Percentiles rank a stretch among this genome's conserved stretches.
These are phyloP conservation scores for Damaliscus lunatus DNA, from an alignment of 2,113 vertebrate species.

Conservation along the genomic window DNA sequence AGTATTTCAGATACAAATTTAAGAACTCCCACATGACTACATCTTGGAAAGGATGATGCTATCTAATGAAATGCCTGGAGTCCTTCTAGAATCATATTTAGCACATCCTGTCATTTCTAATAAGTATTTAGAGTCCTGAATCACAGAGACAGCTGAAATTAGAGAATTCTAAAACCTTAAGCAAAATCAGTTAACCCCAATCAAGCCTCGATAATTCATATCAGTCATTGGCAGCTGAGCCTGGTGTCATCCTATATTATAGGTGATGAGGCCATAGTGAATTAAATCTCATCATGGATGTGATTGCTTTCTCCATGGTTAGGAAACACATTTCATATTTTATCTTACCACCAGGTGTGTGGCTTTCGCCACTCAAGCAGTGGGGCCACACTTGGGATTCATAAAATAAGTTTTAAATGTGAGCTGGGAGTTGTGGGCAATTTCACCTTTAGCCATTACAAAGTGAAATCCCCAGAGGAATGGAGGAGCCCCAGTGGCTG, in stretches of 20 bases:
- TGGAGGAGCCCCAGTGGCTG: background rate
- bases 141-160: constrained; percentile 11
- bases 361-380: background rate
- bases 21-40: background rate
- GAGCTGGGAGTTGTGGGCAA: background rate
- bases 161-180: background rate
- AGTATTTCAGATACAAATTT: background rate
- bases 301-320: background rate
- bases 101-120: background rate
- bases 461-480: constrained; percentile 14
- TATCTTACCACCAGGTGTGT: background rate
- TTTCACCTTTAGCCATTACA: background rate
- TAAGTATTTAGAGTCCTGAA: background rate
- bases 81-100: background rate
- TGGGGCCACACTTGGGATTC: background rate
- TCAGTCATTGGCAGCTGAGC: background rate
- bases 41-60: background rate
- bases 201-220: constrained; percentile 9
- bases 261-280: background rate
- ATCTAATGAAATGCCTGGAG: background rate
- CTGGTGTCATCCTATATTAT: background rate
- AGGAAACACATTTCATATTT: background rate
- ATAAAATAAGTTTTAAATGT: background rate
- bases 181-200: background rate
- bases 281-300: background rate